phyloP scores from a whole-genome alignment of 2,113 vertebrate species.

The Rissa tridactyla region DNA sequence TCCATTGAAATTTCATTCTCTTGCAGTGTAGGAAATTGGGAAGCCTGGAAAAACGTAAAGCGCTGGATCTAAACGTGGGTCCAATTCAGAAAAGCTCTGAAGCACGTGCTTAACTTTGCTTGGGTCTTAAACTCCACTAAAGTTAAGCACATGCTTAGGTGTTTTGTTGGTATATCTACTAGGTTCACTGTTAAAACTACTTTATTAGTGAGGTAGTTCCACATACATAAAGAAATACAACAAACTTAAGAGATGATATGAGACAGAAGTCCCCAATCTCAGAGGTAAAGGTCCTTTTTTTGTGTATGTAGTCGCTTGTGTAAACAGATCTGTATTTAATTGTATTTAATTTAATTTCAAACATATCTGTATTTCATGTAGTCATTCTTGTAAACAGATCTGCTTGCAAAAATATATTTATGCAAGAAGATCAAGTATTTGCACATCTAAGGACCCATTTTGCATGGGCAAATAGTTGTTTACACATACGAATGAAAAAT shows the following conservation, averaged over 20 bases:
- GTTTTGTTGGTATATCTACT: not conserved
- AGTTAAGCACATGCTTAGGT: not conserved
- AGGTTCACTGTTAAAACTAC: not conserved
- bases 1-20: not conserved
- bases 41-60: not conserved
- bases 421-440: constrained; percentile 33
- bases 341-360: constrained; percentile 27
- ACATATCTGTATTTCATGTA: constrained; percentile 12
- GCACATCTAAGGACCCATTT: constrained; percentile 36
- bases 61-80: not conserved
- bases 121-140: not conserved
- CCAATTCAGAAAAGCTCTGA: not conserved
- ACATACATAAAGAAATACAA: not conserved
- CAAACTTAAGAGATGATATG: not conserved
- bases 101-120: not conserved
- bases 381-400: constrained; percentile 23
- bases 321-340: constrained; percentile 15
- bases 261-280: not conserved
- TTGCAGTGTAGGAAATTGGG: not conserved
- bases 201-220: not conserved
- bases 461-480: constrained; percentile 52
- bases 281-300: not conserved
- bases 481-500: not conserved
- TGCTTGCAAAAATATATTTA: constrained; percentile 33
- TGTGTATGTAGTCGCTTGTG: not conserved